Base-by-base conservation (phyloP, 2,797 vertebrate species). In the Acridotheres tristis region DNA sequence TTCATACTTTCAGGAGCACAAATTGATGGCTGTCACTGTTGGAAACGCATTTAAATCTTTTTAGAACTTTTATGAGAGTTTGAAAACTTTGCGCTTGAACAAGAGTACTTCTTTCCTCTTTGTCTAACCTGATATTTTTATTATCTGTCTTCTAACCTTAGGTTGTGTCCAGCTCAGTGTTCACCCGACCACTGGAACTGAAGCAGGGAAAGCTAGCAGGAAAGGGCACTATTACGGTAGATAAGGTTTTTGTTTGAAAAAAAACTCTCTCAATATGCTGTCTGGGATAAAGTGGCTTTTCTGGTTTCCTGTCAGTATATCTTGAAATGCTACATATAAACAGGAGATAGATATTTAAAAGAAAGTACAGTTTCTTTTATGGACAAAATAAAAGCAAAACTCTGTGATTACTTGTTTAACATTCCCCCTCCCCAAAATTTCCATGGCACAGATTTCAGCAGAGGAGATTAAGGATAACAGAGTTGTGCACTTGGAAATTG, bases 201-300 rank as follows among this genome's bases (percentile, higher is more conserved):
- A 99, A 99, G 97, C 98, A 98, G 94, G 98, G 98, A 71, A 99
- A 99, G 91, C 99, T 98, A 95, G 99, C 99, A 32, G 99, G 99
- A 50, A 99, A 97, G 97, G 99, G 98, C 93, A 98, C 96, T 85
- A 98, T 99, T 88, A 99, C 92, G 27, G 99, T 99, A 97, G 97
- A 93, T 90, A 58, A 89, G 9, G 32, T 13, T 59, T 84, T 54
- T 66, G 16, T 47, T 51, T 21, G 13, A 42, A 57, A 42, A 57
- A 42, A 68, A 43, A 34, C 30, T 76, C 17, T 68, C 34, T 40
- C 5, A 4, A 1, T 73, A 5, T 40, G 11, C 67, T 67, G 23
- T 16, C 32, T 95, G 71, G 51, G n/a, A 66, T 63, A 69, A 84
- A 81, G 38, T 50, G 55, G 58, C 13, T 4, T 65, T 68, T 84